Base-by-base conservation (phyloP, 2,888 invertebrate species). In the Bimastos eiseni region DNA sequence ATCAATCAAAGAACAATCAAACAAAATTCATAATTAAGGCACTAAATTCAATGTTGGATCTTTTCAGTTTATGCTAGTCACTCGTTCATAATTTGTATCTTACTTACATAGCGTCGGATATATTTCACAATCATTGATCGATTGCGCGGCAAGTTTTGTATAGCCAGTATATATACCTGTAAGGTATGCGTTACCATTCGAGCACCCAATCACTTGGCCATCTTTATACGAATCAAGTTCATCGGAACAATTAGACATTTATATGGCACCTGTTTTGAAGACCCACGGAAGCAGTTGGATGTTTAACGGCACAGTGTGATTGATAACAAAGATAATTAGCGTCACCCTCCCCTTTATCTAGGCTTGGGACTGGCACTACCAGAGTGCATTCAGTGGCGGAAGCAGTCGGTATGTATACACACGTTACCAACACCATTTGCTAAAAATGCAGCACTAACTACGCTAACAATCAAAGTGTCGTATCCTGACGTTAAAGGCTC, bases 401-500 rank as follows among this genome's bases (percentile, higher is more conserved):
- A 41, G 41, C 41, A 41, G 41, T 41, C 41, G 41, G 41, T 41
- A 41, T 41, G 15, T 11, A 41, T 24, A 49, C 3, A 49, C 1
- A 49, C 49, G 49, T 49, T 21, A 49, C 4, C 5, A 49, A 49
- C 19, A 49, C 24, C 6, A 49, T 49, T 44, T 24, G 21, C 49
- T 24, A 49, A 49, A 49, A 49, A 49, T 21, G 24, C 19, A 21
- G 30, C 17, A 30, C 70, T 70, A n/a, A 70, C 8, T 70, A 30
- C n/a, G 13, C 70, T n/a, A 70, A 70, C 70, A 70, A 70, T 70
- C n/a, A 70, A n/a, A n/a, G 21, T 49, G 49, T 49, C 49, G 24
- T 49, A 70, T 70, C 70, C 70, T 70, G 70, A 70, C 70, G n/a
- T 70, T 70, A 70, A 70, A 70, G 70, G 70, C 70, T n/a, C 70